A percentile compares a stretch with the other conserved stretches of the same genome.
Evolutionary conservation across 2,113 vertebrate genomes (phyloP).

Genomic region (Irena cyanogastra): DNA sequence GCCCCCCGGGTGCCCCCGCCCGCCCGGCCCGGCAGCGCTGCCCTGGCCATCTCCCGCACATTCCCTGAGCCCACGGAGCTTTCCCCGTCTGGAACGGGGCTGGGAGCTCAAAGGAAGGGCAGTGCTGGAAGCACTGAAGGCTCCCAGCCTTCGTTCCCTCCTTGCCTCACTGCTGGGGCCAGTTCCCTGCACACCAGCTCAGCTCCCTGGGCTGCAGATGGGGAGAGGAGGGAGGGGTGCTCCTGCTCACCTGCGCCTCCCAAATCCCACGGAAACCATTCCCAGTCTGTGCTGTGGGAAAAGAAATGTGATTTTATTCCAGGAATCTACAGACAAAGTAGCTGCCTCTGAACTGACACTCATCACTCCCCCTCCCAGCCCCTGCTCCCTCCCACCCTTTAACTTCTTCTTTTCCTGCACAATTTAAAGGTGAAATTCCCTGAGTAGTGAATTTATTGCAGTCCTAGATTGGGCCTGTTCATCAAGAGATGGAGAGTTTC

Average conservation of each 20-base stretch:
- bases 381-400: background rate
- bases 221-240: background rate
- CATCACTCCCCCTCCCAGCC: background rate
- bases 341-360: background rate
- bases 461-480: background rate
- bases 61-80: rapidly evolving
- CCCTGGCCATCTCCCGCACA: rapidly evolving
- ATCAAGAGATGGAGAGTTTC: background rate
- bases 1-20: background rate
- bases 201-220: background rate
- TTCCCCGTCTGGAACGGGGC: rapidly evolving
- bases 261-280: background rate
- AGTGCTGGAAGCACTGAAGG: rapidly evolving
- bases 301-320: background rate
- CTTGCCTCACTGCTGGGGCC: background rate
- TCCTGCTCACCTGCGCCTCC: background rate
- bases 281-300: background rate
- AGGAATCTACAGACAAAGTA: background rate
- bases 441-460: background rate
- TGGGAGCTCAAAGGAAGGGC: background rate
- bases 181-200: background rate
- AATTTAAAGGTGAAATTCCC: background rate
- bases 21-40: background rate
- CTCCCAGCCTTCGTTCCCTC: background rate
- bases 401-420: background rate